Conservation (phyloP, 2,113 vertebrate species). For the Hipposideros armiger region DNA sequence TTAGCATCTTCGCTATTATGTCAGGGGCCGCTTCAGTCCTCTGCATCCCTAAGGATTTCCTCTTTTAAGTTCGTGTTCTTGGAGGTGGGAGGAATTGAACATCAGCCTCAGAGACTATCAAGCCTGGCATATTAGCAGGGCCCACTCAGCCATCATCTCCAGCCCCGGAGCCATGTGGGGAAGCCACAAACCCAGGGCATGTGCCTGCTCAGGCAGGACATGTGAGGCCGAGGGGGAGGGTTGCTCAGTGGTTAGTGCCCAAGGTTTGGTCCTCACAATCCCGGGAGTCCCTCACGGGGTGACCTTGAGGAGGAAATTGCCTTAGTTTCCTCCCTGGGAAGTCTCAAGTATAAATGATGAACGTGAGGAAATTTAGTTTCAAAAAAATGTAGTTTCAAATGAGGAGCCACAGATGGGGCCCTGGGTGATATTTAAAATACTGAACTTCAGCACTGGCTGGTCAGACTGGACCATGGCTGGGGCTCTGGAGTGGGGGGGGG, state of each 20-base stretch:
- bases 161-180: not conserved
- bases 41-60: slow-evolving; percentile 9
- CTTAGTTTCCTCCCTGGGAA: slow-evolving; percentile 9
- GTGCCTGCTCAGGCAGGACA: not conserved
- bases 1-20: slow-evolving; percentile 29
- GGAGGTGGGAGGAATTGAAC: slow-evolving; percentile 38
- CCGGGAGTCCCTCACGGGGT: not conserved
- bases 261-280: not conserved
- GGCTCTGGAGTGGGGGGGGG: not conserved
- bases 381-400: not conserved
- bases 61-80: slow-evolving; percentile 35
- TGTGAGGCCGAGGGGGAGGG: not conserved
- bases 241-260: not conserved
- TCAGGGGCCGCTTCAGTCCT: slow-evolving; percentile 28
- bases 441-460: not conserved
- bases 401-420: not conserved
- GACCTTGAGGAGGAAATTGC: slow-evolving; percentile 64
- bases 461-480: not conserved
- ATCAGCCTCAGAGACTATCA: not conserved
- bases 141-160: not conserved
- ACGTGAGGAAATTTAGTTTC: not conserved
- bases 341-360: not conserved
- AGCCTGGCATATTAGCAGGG: not conserved
- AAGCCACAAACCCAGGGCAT: not conserved
- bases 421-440: not conserved